Conservation (phyloP, 2,888 invertebrate genomes). For the Lepidocyrtinus sp. region DNA sequence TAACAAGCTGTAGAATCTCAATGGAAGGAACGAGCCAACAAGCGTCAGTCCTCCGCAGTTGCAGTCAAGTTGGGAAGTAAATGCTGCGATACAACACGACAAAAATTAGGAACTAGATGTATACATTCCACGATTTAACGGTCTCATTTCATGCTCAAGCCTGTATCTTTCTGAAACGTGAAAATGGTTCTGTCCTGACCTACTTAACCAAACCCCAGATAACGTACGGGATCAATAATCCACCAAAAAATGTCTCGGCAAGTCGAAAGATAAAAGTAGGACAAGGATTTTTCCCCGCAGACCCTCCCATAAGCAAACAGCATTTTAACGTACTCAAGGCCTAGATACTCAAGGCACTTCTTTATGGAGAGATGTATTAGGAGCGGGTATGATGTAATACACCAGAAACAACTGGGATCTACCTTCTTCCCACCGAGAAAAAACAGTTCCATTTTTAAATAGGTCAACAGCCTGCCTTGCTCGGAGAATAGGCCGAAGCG, state of each 20-base stretch:
- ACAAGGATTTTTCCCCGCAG: constrained; percentile 66
- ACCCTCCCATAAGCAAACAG: constrained; percentile 62
- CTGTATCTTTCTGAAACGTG: constrained; percentile 27
- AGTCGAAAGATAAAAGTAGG: constrained; percentile 64
- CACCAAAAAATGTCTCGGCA: constrained; percentile 67
- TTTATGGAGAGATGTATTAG: constrained; percentile 21
- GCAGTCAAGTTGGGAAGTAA: not conserved
- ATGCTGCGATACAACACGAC: not conserved
- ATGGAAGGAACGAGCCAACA: not conserved
- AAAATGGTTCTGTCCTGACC: constrained; percentile 65
- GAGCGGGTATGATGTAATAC: constrained; percentile 41
- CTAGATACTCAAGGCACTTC: constrained; percentile 41
- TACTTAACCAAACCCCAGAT: constrained; percentile 67
- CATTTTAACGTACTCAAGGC: constrained; percentile 57
- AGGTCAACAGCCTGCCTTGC: constrained; percentile 62
- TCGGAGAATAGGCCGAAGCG: constrained; percentile 20
- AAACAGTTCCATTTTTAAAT: constrained; percentile 60
- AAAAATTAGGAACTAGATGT: not conserved
- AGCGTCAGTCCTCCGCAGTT: not conserved
- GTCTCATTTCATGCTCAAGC: constrained; percentile 23
- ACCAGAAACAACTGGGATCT: constrained; percentile 16
- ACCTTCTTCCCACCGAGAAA: constrained; percentile 57
- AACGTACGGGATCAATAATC: constrained; percentile 66
- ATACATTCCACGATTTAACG: constrained; percentile 47
- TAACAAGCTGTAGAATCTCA: not conserved